Evolutionary conservation across 2,888 invertebrate species (phyloP), one percentile per base, ranked within the genome.

Genomic region (Gari tellinella): DNA sequence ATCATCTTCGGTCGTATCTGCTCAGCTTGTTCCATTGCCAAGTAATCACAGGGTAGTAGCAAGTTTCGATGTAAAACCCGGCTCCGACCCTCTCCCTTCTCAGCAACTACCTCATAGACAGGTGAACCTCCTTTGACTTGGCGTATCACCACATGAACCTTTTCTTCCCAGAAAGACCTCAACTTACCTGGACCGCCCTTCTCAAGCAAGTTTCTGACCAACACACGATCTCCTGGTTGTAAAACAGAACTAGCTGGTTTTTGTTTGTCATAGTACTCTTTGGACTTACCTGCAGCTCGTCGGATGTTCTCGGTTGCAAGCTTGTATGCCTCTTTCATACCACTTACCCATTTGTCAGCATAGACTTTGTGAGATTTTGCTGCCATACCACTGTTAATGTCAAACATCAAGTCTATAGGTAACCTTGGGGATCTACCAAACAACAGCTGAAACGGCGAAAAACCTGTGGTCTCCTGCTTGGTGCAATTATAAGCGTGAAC

Each of bases 401-500:
- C 60, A 57, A 72, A 66, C 14, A 73, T 43, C 8, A 73, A 15
- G 43, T 73, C 67, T 7, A 67, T 45, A 15, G 67, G 73, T 1
- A 67, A 40, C 23, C 67, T 58, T 14, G 67, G 67, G 15, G 41
- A 37, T 19, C 73, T 17, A 40, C 67, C 72, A 63, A 58, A 73
- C 15, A 80, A 15, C 43, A 76, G 41, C 38, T 26, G 72, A 48
- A 63, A 67, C 8, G 78, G 78, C 12, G 69, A 45, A 40, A 46
- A 74, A 14, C 73, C 69, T 21, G 76, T 79, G 3, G 63, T 14
- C 12, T 72, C 68, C 53, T 75, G 41, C 25, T 25, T 53, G 0
- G 81, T 78, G 57, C 78, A 75, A 37, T 79, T 81, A 49, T 81
- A 81, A 2, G 79, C 73, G 70, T 79, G 72, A 8, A 63, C 68